Conservation (phyloP, 2,113 vertebrate species). For the Cyprinodon variegatus region DNA sequence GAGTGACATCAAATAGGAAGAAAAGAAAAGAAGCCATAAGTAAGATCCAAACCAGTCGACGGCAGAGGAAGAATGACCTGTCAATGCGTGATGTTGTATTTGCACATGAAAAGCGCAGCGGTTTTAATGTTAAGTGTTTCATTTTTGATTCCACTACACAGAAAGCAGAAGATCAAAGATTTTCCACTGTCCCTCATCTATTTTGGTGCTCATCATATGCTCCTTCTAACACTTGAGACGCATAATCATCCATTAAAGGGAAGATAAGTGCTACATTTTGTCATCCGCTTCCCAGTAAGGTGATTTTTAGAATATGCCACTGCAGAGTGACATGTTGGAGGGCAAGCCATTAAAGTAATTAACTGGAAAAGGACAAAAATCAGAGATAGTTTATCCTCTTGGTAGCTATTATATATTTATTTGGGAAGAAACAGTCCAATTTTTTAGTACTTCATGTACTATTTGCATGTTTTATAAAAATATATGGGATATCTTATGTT, state of each 20-base stretch:
- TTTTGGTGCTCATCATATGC: slow-evolving; percentile 76
- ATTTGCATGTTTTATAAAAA: slow-evolving; percentile 73
- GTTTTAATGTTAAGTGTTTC: slow-evolving; percentile 74
- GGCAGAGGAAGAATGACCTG: slow-evolving; percentile 64
- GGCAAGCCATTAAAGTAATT: slow-evolving; percentile 48
- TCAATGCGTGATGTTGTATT: slow-evolving; percentile 78
- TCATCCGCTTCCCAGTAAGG: slow-evolving; percentile 38
- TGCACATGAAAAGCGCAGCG: slow-evolving; percentile 72
- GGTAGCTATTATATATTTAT: slow-evolving; percentile 11
- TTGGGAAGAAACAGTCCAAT: slow-evolving; percentile 21
- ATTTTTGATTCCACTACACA: slow-evolving; percentile 70
- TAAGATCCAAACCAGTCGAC: slow-evolving; percentile 56
- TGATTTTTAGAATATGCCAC: slow-evolving; percentile 57
- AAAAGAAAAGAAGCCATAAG: slow-evolving; percentile 51
- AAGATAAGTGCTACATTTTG: slow-evolving; percentile 60
- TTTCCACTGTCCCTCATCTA: slow-evolving; percentile 74
- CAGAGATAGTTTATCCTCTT: slow-evolving; percentile 19
- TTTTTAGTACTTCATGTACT: slow-evolving; percentile 50
- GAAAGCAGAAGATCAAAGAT: slow-evolving; percentile 76
- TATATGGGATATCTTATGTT: slow-evolving; percentile 38
- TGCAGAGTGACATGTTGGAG: slow-evolving; percentile 46
- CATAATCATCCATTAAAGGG: slow-evolving; percentile 78
- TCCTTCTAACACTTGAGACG: slow-evolving; percentile 71
- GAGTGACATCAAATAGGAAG: slow-evolving; percentile 52
- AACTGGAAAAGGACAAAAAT: slow-evolving; percentile 36